phyloP scores from a whole-genome alignment of 2,113 vertebrate species.

The Cichladusa arquata region DNA sequence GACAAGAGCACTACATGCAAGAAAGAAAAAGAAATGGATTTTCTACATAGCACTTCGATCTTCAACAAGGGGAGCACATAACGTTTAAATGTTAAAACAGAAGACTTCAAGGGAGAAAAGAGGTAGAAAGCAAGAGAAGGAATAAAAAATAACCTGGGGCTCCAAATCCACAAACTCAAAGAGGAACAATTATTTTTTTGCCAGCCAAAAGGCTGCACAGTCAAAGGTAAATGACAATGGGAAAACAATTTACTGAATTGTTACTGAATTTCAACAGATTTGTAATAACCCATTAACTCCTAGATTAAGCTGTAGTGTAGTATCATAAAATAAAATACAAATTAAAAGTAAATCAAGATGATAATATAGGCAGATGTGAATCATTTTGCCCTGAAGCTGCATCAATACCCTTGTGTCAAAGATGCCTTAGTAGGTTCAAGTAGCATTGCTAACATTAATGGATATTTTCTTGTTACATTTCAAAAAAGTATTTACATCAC shows the following conservation, averaged over 20 bases:
- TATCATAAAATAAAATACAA: slow-evolving; percentile 26
- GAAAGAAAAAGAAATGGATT: slow-evolving; percentile 42
- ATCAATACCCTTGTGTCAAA: neutral
- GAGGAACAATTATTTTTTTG: neutral
- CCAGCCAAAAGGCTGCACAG: neutral
- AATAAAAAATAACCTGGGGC: neutral
- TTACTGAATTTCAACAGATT: neutral
- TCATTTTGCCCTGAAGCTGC: neutral
- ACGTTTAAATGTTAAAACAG: slow-evolving; percentile 9
- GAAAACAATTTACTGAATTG: neutral
- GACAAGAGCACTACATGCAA: slow-evolving; percentile 44
- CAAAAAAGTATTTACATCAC: neutral
- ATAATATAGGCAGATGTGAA: neutral
- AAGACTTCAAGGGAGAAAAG: neutral
- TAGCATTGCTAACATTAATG: neutral
- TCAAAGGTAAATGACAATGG: neutral
- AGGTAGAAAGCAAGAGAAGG: neutral
- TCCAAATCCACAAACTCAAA: neutral
- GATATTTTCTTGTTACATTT: neutral
- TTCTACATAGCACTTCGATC: slow-evolving; percentile 38
- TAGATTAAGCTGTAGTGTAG: neutral
- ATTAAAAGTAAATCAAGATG: slow-evolving; percentile 21
- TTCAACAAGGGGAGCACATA: neutral
- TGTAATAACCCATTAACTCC: slow-evolving; percentile 14
- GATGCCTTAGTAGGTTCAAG: neutral